Conservation (phyloP, 2,113 vertebrate genomes). For the Prionailurus bengalensis region DNA sequence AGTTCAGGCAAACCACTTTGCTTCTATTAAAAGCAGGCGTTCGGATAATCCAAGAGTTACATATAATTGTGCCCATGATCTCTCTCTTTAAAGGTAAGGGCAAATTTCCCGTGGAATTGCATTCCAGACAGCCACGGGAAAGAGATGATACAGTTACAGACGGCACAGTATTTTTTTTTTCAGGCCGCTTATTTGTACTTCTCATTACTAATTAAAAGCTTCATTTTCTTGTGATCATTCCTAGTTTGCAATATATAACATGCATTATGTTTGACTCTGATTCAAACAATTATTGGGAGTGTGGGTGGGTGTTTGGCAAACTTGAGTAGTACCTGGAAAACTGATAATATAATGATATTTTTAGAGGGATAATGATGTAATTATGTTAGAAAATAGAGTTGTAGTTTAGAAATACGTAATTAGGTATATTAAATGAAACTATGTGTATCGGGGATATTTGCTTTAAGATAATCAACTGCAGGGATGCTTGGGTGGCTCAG, state of each 20-base stretch:
- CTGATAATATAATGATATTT: neutral
- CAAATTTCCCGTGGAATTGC: neutral
- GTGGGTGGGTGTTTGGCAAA: neutral
- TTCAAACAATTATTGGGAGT: neutral
- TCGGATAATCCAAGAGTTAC: conserved; percentile 33
- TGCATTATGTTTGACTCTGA: neutral
- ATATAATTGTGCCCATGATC: neutral
- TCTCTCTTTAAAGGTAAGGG: conserved; percentile 16
- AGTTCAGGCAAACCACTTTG: conserved; percentile 44
- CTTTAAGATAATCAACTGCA: neutral
- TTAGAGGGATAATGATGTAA: neutral
- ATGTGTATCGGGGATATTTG: neutral
- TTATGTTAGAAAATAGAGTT: neutral
- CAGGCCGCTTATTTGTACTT: neutral
- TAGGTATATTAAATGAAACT: neutral
- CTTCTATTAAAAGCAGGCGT: conserved; percentile 57
- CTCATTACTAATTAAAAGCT: neutral
- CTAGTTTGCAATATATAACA: neutral
- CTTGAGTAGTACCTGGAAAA: neutral
- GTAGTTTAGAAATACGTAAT: neutral
- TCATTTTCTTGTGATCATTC: neutral
- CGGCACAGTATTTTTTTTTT: neutral
- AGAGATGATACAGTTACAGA: neutral
- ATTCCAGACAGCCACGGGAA: neutral
- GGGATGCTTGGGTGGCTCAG: too few relatives aligned